Evolutionary conservation across 2,888 invertebrate genomes (phyloP).

Genomic region (Drosophila neoperkinsi): DNA sequence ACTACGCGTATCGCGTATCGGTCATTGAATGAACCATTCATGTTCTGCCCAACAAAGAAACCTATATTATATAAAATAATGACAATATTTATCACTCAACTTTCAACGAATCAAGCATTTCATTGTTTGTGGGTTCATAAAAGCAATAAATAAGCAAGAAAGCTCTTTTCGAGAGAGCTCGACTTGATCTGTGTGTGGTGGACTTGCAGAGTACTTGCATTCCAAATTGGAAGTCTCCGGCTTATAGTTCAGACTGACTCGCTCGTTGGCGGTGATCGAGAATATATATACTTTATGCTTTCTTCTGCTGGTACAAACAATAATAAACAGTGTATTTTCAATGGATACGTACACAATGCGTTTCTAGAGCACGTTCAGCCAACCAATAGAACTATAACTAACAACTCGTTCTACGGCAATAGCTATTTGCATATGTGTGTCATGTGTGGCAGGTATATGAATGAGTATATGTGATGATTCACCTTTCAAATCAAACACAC

Average conservation of each 20-base stretch:
- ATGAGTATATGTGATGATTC: conserved; percentile 10
- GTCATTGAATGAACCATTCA: neutral
- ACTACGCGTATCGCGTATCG: neutral
- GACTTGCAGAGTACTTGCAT: neutral
- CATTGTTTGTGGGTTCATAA: neutral
- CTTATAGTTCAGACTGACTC: neutral
- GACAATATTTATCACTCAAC: neutral
- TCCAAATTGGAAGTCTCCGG: neutral
- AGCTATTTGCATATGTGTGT: conserved; percentile 25
- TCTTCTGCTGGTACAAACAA: neutral
- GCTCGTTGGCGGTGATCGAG: neutral
- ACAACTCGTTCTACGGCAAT: neutral
- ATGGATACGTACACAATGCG: neutral
- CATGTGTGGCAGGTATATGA: neutral
- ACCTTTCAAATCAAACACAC: conserved; percentile 10
- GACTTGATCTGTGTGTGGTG: neutral
- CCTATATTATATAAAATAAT: neutral
- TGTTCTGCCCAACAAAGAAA: neutral
- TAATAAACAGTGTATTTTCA: neutral
- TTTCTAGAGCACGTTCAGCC: neutral
- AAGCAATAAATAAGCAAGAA: neutral
- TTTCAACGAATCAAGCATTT: neutral
- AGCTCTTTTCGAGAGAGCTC: neutral
- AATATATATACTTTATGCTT: neutral
- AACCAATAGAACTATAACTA: neutral